Conservation (phyloP, 2,797 vertebrate genomes). For the Chaetodon trifasciatus region DNA sequence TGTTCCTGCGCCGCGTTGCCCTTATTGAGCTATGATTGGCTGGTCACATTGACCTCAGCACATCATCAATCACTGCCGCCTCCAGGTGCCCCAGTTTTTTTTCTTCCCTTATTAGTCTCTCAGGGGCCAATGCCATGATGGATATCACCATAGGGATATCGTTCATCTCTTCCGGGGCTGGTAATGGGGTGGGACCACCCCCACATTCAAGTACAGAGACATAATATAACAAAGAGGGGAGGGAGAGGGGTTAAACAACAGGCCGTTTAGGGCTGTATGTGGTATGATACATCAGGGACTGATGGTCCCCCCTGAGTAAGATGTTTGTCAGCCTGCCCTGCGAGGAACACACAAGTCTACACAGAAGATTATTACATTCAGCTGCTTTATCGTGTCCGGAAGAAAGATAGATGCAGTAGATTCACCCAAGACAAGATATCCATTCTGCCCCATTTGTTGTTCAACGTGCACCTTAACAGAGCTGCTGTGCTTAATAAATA, state of each 20-base stretch:
- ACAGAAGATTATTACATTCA: conserved; percentile 29
- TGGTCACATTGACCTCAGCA: conserved; percentile 73
- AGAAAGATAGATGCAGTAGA: conserved; percentile 45
- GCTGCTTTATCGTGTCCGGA: conserved; percentile 41
- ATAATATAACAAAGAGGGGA: conserved; percentile 27
- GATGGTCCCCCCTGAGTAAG: conserved; percentile 54
- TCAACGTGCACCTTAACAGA: conserved; percentile 40
- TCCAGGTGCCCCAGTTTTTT: conserved; percentile 59
- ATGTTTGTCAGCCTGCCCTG: conserved; percentile 50
- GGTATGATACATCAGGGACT: conserved; percentile 55
- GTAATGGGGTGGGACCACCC: conserved; percentile 70
- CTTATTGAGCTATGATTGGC: conserved; percentile 82
- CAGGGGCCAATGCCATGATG: conserved; percentile 68
- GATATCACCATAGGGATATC: conserved; percentile 68
- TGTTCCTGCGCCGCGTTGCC: conserved; percentile 48
- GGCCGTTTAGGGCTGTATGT: conserved; percentile 42
- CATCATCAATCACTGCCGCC: conserved; percentile 77
- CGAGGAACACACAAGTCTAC: conserved; percentile 13
- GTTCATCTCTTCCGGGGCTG: conserved; percentile 66
- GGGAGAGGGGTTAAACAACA: conserved; percentile 53
- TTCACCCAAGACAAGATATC: conserved; percentile 43
- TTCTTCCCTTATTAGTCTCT: conserved; percentile 67
- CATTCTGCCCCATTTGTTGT: conserved; percentile 56
- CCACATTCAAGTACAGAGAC: conserved; percentile 51
- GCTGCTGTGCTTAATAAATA: conserved; percentile 47